Evolutionary conservation across 1,140 invertebrate species (phyloP).

Genomic region (Scylla paramamosain): DNA sequence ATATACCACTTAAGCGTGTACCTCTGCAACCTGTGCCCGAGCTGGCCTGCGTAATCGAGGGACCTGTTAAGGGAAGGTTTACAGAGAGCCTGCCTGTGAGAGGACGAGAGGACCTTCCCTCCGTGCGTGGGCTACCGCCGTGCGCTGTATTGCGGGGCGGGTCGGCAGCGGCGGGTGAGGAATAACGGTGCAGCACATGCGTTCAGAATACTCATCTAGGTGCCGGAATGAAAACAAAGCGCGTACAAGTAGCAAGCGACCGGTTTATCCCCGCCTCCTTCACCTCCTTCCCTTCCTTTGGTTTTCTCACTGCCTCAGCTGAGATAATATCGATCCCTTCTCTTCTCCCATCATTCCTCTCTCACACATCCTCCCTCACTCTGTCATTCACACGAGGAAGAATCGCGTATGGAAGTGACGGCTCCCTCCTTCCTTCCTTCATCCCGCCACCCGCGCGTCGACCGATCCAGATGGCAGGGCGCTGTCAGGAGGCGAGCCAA

Average conservation of each 20-base stretch:
- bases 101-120: neutral
- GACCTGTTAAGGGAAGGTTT: neutral
- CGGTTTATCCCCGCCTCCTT: too few species aligned
- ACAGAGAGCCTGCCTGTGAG: neutral
- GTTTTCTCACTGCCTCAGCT: neutral
- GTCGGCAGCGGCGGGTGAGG: neutral
- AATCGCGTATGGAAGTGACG: neutral
- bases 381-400: neutral
- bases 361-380: constrained; percentile 17
- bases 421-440: neutral
- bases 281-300: neutral
- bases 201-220: neutral
- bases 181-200: neutral
- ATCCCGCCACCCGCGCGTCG: neutral
- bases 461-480: neutral
- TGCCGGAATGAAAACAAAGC: neutral
- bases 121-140: neutral
- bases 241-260: neutral
- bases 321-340: neutral
- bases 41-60: neutral
- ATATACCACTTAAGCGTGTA: neutral
- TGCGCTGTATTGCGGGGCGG: neutral
- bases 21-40: neutral
- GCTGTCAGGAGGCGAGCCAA: neutral
- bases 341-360: constrained; percentile 23